Conservation (phyloP, 1,140 invertebrate species). For the Drosophila nikananu region DNA sequence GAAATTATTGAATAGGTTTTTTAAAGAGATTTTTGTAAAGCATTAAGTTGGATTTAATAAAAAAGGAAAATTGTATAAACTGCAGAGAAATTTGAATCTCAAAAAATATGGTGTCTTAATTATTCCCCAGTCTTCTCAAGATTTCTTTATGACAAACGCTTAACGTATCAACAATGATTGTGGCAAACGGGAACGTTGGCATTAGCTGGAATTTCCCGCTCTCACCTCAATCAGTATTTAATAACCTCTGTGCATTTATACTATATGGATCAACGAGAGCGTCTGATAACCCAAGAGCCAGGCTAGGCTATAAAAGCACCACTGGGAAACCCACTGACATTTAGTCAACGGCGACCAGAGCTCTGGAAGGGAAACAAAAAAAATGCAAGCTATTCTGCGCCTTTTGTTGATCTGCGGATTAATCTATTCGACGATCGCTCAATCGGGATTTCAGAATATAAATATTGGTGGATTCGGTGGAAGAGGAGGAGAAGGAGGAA, state of each 20-base stretch:
- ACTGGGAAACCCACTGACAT: constrained; percentile 13
- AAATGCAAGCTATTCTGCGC: constrained; percentile 30
- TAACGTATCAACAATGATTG: constrained; percentile 12
- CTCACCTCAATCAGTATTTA: constrained; percentile 18
- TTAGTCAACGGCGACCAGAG: constrained; percentile 25
- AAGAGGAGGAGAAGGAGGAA: background rate
- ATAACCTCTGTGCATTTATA: constrained; percentile 8
- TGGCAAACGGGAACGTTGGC: constrained; percentile 4
- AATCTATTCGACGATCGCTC: constrained; percentile 18
- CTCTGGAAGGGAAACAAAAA: constrained; percentile 4
- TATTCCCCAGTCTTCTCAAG: background rate
- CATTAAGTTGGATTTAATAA: background rate
- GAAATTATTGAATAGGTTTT: background rate
- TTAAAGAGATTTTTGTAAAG: background rate
- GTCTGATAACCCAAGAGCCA: constrained; percentile 35
- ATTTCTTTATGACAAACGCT: background rate
- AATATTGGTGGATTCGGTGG: constrained; percentile 4
- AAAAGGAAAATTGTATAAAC: background rate
- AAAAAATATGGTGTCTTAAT: background rate
- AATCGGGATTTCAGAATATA: constrained; percentile 27
- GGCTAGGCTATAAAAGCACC: constrained; percentile 35
- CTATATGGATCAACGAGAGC: background rate
- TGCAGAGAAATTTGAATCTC: background rate
- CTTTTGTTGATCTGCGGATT: constrained; percentile 34
- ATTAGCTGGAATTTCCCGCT: constrained; percentile 28